phyloP scores from a whole-genome alignment of 2,888 invertebrate species.

The Aphidius colemani region DNA sequence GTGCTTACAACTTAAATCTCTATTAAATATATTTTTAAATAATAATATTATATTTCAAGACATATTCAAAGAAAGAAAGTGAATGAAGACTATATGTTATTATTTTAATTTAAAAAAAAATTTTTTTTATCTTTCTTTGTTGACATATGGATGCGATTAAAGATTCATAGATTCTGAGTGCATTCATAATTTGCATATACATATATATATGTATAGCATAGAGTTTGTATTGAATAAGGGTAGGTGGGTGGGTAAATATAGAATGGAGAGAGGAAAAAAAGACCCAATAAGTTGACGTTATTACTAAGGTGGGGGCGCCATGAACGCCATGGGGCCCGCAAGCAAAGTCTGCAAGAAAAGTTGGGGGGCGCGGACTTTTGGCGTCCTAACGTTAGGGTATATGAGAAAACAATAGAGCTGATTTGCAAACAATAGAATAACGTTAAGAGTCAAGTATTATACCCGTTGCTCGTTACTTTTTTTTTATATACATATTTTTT shows the following conservation, averaged over 20 bases:
- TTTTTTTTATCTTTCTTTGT: too few relatives aligned
- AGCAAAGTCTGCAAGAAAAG: slow-evolving; percentile 30
- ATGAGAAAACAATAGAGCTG: slow-evolving; percentile 61
- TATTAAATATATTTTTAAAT: too few relatives aligned
- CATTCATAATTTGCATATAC: too few relatives aligned
- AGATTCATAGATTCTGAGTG: too few relatives aligned
- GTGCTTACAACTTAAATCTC: too few relatives aligned
- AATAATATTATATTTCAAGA: too few relatives aligned
- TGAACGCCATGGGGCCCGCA: slow-evolving; percentile 22
- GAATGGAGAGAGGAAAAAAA: slow-evolving; percentile 26
- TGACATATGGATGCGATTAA: too few relatives aligned
- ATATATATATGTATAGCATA: too few relatives aligned
- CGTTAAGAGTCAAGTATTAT: slow-evolving; percentile 60
- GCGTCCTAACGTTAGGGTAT: slow-evolving; percentile 48
- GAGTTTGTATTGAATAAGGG: background rate
- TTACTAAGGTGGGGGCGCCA: slow-evolving; percentile 23
- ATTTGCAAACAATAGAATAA: slow-evolving; percentile 62
- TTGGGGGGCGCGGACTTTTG: slow-evolving; percentile 31
- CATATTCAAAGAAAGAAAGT: too few relatives aligned
- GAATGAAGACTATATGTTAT: too few relatives aligned
- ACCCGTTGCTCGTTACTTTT: slow-evolving; percentile 54
- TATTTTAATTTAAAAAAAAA: too few relatives aligned
- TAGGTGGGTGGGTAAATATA: slow-evolving; percentile 8
- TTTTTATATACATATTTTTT: slow-evolving; percentile 33
- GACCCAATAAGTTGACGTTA: slow-evolving; percentile 16